A percentile compares a stretch with the other conserved stretches of the same genome.
phyloP scores from a whole-genome alignment of 2,113 vertebrate species.

The Argyrosomus japonicus region DNA sequence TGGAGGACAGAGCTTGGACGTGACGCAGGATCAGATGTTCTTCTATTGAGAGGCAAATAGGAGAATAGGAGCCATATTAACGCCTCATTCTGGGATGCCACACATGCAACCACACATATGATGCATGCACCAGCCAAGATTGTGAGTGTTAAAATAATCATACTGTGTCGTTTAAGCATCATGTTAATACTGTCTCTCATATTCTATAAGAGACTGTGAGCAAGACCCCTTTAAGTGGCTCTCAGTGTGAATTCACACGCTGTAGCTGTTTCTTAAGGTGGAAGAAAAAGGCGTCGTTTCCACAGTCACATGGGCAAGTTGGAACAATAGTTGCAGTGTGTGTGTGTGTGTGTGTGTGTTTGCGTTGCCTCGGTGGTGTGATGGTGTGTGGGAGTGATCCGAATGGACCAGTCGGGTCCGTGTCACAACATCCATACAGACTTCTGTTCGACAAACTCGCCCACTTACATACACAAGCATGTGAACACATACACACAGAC shows the following conservation, averaged over 20 bases:
- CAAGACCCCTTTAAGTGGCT: conserved; percentile 1
- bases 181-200: no score
- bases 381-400: conserved; percentile 59
- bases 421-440: conserved; percentile 43
- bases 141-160: neutral
- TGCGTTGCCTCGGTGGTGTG: conserved; percentile 55
- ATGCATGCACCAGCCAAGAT: neutral
- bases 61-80: neutral
- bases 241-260: conserved; percentile 40
- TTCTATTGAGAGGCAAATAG: conserved; percentile 16
- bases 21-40: conserved; percentile 35
- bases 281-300: conserved; percentile 51
- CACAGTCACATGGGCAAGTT: conserved; percentile 59
- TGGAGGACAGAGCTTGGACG: conserved; percentile 30
- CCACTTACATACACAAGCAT: conserved; percentile 28
- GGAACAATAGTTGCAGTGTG: conserved; percentile 71
- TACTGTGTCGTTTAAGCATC: neutral
- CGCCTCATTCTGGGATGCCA: neutral
- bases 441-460: conserved; percentile 20
- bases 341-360: conserved; percentile 40
- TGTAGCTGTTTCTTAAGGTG: conserved; percentile 51
- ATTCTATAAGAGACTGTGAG: neutral
- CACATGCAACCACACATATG: neutral
- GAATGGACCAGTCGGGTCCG: conserved; percentile 36
- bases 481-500: conserved; percentile 17